A percentile compares a stretch with the other conserved stretches of the same genome.
These are phyloP conservation scores for Hydrozoanthus tunicans DNA, from an alignment of 64 coral and sea anemone species.

Conservation along the genomic window DNA sequence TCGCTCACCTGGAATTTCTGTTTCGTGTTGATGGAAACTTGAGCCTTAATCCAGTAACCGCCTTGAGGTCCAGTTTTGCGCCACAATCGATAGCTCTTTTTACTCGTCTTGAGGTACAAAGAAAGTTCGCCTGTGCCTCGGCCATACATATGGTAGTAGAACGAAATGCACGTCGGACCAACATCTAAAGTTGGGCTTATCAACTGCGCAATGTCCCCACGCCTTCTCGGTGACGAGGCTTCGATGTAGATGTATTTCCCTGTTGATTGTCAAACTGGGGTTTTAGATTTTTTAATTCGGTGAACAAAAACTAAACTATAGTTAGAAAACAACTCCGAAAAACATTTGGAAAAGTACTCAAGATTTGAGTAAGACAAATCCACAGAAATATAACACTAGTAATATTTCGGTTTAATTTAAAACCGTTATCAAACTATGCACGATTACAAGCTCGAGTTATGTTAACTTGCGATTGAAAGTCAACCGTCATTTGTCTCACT, in stretches of 20 bases:
- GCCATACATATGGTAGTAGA: constrained; percentile 35
- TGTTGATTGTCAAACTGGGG: neutral
- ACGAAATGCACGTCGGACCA: neutral
- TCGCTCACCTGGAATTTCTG: constrained; percentile 18
- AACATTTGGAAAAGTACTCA: no score
- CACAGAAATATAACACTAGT: no score
- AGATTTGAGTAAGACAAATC: no score
- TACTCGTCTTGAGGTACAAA: constrained; percentile 7
- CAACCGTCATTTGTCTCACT: neutral
- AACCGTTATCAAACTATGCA: no score
- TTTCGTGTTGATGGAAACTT: constrained; percentile 17
- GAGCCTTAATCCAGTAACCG: constrained; percentile 1
- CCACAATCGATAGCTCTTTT: neutral
- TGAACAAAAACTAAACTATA: no score
- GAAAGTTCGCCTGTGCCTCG: neutral
- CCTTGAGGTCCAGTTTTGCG: neutral
- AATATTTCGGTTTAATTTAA: no score
- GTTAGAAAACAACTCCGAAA: no score
- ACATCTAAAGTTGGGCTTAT: constrained; percentile 7
- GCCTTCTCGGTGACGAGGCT: constrained; percentile 5
- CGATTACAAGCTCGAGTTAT: no score
- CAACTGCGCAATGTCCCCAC: constrained; percentile 5
- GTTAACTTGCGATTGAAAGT: neutral
- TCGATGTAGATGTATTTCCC: constrained; percentile 53
- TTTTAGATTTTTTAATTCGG: no score